phyloP scores from a whole-genome alignment of 2,113 vertebrate genomes.

The Campylorhamphus procurvoides region DNA sequence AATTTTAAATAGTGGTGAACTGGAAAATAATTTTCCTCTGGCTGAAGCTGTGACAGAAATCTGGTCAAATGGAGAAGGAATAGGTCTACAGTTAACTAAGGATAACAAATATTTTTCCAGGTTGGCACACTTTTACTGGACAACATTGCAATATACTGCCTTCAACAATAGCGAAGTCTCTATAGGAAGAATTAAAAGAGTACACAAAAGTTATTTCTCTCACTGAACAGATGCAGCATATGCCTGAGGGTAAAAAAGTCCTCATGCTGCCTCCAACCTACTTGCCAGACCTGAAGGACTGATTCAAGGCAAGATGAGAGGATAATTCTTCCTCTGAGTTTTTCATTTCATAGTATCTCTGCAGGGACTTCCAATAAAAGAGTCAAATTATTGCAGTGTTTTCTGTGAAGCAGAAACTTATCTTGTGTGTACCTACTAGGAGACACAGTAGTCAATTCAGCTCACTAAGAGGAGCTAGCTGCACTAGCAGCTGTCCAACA shows the following conservation, averaged over 20 bases:
- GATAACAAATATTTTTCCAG: neutral
- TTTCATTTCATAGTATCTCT: neutral
- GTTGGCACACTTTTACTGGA: neutral
- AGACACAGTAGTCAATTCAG: neutral
- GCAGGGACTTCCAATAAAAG: neutral
- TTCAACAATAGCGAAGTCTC: neutral
- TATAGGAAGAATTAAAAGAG: neutral
- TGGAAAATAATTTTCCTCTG: neutral
- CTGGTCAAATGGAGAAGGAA: neutral
- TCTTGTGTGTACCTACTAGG: neutral
- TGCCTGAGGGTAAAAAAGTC: neutral
- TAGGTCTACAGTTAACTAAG: neutral
- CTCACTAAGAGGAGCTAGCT: neutral
- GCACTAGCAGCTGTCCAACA: neutral
- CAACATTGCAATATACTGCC: neutral
- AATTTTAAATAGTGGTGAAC: neutral
- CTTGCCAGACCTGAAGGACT: neutral
- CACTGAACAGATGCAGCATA: neutral
- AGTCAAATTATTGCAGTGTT: conserved; percentile 1
- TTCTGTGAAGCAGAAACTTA: conserved; percentile 21
- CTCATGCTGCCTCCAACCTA: neutral
- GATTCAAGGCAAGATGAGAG: neutral
- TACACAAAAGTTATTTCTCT: neutral
- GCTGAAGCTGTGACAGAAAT: neutral
- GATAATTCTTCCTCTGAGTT: neutral